Percentiles rank a stretch among this genome's conserved stretches.
These are phyloP conservation scores for Helicoverpa assulta DNA, from an alignment of 2,888 invertebrate genomes.

Conservation along the genomic window DNA sequence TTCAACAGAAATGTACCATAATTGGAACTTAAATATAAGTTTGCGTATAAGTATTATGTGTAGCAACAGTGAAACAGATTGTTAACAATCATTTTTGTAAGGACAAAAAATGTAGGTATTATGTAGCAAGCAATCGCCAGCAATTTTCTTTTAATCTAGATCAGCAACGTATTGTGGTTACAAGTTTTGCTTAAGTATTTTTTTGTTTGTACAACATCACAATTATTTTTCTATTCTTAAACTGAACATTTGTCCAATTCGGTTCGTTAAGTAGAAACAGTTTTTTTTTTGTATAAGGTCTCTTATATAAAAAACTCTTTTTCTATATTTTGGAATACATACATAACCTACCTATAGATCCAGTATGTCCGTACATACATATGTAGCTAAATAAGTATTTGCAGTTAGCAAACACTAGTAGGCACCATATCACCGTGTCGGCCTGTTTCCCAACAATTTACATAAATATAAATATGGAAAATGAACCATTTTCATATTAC, in stretches of 20 bases:
- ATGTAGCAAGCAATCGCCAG: slow-evolving; percentile 23
- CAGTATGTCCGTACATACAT: neutral
- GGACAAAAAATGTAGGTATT: slow-evolving; percentile 13
- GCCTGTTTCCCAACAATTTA: slow-evolving; percentile 1
- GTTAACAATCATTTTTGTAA: slow-evolving; percentile 41
- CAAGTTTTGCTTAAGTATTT: neutral
- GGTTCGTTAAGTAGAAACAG: too few species aligned
- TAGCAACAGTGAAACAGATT: slow-evolving; percentile 35
- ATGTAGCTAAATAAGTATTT: neutral
- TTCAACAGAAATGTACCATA: slow-evolving; percentile 52
- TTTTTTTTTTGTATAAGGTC: too few species aligned
- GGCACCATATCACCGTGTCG: neutral
- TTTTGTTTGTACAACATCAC: neutral
- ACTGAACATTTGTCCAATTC: too few species aligned
- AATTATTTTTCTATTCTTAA: neutral
- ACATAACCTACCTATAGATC: neutral
- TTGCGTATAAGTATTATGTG: slow-evolving; percentile 30
- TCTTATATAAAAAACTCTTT: too few species aligned
- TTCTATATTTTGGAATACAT: too few species aligned
- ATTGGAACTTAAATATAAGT: slow-evolving; percentile 46
- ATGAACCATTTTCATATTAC: slow-evolving; percentile 9
- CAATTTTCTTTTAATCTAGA: slow-evolving; percentile 24
- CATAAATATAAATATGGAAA: neutral
- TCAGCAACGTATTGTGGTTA: neutral
- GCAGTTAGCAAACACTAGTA: neutral